Base-by-base conservation (phyloP, 2,797 vertebrate species). In the Todus mexicanus region DNA sequence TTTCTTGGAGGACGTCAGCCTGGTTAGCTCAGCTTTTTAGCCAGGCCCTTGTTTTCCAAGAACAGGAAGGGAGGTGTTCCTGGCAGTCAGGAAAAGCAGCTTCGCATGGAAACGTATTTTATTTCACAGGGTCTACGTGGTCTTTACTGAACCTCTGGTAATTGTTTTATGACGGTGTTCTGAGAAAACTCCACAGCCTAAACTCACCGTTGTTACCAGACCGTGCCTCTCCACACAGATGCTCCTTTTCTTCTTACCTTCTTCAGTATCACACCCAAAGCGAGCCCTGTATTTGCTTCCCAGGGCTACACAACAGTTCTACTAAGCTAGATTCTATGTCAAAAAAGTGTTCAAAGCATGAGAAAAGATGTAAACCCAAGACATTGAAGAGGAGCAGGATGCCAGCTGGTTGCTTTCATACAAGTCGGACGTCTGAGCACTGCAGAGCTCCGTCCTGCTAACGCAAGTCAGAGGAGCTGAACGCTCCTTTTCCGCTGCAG, bases 31-130 rank as follows among this genome's bases (percentile, higher is more conserved):
- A 64, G 85, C 87, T 51, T 37, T 64, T 48, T 38, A 63, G 85
- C 77, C 89, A 90, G 84, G 65, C 54, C 61, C 83, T 89, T 92
- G 65, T 92, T 93, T 91, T 89, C 93, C 93, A 96, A 74, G 94
- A 95, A 89, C 84, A 90, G 95, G 95, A 95, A 95, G 94, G 94
- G 93, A 89, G 90, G 65, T 91, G 89, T 23, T 94, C 89, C 87
- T 83, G 81, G 86, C 93, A 86, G 63, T 6, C 2, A 2, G 85
- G 87, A 80, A 74, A 92, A 80, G 81, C 75, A 83, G 85, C 76
- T 68, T 38, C 45, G n/a, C 53, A 22, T 14, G 65, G 78, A 87
- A 89, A 85, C 48, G 53, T 68, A 43, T 65, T 94, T 61, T 53
- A 64, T 79, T 92, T 74, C 89, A 42, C 45, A 50, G 21, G 18